Percentiles rank a stretch among this genome's conserved stretches.
Conservation (phyloP, 2,888 invertebrate genomes). For the Arge pagana region DNA sequence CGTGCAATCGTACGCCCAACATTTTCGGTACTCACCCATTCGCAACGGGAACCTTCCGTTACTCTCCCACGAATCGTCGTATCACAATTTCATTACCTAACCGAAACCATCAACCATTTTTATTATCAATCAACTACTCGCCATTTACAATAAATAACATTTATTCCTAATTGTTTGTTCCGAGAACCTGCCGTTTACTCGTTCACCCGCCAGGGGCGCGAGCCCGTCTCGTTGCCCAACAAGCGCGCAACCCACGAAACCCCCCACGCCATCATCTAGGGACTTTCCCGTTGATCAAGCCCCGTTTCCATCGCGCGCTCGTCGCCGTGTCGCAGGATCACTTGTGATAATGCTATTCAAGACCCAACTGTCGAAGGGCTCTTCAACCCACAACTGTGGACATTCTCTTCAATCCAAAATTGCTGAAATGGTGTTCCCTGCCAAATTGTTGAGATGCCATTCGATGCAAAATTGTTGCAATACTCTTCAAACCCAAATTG, state of each 20-base stretch:
- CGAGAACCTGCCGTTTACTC: slow-evolving; percentile 37
- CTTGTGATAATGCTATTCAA: slow-evolving; percentile 6
- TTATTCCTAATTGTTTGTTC: slow-evolving; percentile 50
- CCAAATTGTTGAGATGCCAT: slow-evolving; percentile 8
- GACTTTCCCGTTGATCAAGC: too few relatives aligned
- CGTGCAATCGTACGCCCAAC: too few relatives aligned
- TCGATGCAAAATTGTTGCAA: too few relatives aligned
- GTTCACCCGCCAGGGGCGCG: slow-evolving; percentile 41
- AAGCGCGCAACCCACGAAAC: background rate
- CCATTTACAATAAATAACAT: slow-evolving; percentile 47
- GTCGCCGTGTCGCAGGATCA: too few relatives aligned
- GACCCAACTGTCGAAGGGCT: slow-evolving; percentile 1
- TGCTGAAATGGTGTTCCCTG: slow-evolving; percentile 8
- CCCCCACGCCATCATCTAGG: too few relatives aligned
- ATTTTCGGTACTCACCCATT: too few relatives aligned
- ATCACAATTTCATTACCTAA: slow-evolving; percentile 26
- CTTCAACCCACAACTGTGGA: slow-evolving; percentile 10
- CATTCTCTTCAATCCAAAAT: background rate
- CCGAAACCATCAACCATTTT: slow-evolving; percentile 30
- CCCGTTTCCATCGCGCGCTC: too few relatives aligned
- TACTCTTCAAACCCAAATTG: too few relatives aligned
- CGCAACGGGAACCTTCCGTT: too few relatives aligned
- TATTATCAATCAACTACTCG: slow-evolving; percentile 36
- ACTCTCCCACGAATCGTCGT: slow-evolving; percentile 23
- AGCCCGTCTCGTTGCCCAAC: slow-evolving; percentile 32